phyloP scores from a whole-genome alignment of 2,888 invertebrate genomes.

The Acleris emargana region DNA sequence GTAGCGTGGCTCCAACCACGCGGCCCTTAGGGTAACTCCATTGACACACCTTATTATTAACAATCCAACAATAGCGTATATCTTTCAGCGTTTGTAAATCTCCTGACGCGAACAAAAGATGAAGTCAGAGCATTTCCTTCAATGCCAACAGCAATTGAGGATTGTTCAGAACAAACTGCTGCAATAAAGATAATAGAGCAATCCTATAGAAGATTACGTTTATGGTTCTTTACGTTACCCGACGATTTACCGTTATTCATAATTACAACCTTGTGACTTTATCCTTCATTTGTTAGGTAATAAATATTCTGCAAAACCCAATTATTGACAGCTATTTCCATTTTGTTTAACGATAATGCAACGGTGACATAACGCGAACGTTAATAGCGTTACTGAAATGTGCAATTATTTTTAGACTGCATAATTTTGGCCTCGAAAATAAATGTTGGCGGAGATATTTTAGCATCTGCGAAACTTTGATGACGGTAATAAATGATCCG shows the following conservation, averaged over 20 bases:
- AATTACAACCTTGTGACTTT: neutral
- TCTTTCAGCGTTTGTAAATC: neutral
- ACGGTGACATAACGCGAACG: slow-evolving; percentile 1
- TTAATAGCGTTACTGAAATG: neutral
- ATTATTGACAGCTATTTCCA: neutral
- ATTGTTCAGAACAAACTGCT: slow-evolving; percentile 1
- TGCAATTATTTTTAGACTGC: slow-evolving; percentile 11
- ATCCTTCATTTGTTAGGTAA: neutral
- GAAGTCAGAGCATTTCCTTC: neutral
- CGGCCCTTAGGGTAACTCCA: no score
- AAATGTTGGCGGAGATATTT: neutral
- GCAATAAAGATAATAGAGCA: slow-evolving; percentile 10
- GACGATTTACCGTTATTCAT: slow-evolving; percentile 1
- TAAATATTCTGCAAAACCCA: neutral
- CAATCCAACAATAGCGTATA: neutral
- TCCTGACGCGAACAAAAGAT: neutral
- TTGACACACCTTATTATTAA: no score
- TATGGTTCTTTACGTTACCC: neutral
- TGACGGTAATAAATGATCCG: neutral
- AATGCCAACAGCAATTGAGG: slow-evolving; percentile 5
- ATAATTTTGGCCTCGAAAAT: neutral
- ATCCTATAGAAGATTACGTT: neutral
- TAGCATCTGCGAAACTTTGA: neutral
- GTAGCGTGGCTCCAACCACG: no score
- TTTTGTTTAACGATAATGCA: neutral